Conservation (phyloP, 2,888 invertebrate species). For the Hydriomena furcata region DNA sequence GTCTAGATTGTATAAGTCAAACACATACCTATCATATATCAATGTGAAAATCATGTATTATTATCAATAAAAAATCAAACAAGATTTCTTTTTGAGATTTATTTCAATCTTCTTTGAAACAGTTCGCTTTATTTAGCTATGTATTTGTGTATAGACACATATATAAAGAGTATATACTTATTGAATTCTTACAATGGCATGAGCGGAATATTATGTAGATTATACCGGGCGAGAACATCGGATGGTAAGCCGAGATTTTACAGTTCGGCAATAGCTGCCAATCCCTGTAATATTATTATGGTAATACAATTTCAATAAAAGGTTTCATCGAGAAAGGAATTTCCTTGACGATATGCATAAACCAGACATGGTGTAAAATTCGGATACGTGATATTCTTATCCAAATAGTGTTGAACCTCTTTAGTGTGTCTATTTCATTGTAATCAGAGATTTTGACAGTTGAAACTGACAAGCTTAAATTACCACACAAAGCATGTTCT, state of each 20-base stretch:
- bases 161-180: conserved; percentile 56
- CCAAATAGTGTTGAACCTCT: background rate
- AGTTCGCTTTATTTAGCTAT: too few species aligned
- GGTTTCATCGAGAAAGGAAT: conserved; percentile 64
- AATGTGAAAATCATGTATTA: too few species aligned
- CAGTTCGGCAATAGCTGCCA: conserved; percentile 76
- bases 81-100: too few species aligned
- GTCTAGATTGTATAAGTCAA: too few species aligned
- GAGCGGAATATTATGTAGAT: conserved; percentile 66
- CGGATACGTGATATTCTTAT: background rate
- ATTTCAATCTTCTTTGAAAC: too few species aligned
- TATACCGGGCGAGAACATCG: conserved; percentile 60
- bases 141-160: too few species aligned
- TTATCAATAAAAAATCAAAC: too few species aligned
- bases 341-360: conserved; percentile 47
- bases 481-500: too few species aligned
- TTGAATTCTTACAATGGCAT: conserved; percentile 67
- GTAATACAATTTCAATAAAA: conserved; percentile 83
- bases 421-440: too few species aligned
- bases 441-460: too few species aligned
- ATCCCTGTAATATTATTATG: conserved; percentile 82
- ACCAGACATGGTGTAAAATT: conserved; percentile 13
- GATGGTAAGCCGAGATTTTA: conserved; percentile 72
- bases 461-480: too few species aligned
- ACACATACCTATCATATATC: too few species aligned